Evolutionary conservation across 2,888 invertebrate species (phyloP), one percentile per base, ranked within the genome.

Genomic region (Tachina fera): DNA sequence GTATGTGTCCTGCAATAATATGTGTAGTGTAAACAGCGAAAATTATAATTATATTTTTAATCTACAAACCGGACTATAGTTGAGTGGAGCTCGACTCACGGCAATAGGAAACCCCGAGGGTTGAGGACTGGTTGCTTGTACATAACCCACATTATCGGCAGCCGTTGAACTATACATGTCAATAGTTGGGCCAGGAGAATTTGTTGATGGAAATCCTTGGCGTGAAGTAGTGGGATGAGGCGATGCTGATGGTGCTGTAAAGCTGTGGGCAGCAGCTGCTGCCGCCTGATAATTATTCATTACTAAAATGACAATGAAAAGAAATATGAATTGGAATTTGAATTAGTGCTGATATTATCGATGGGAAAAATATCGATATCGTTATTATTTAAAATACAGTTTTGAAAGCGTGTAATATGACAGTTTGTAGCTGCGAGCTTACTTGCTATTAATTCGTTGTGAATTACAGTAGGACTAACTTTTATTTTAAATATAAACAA

Each of bases 101-200:
- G 97, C 97, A 93, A 98, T 97, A 92, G 98, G 97, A 94, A 98
- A 98, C 91, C 97, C 97, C 92, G 98, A 97, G 90, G 98, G 98
- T 94, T 98, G 98, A 91, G 98, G 98, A 94, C 98, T 98, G 90
- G 98, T 97, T 90, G 98, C 98, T 94, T 98, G 98, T 92, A 98
- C 98, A 94, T 98, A 98, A 92, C 98, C 97, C 89, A 97, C 96
- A 92, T 96, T 97, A 92, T 97, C 97, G 88, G 95, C 96, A 88
- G 94, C 95, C 90, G 96, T 97, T 91, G 97, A 96, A 93, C 96
- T 97, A 94, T 98, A 98, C 94, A 98, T 97, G 93, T 98, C 98
- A 91, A 98, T 97, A 91, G 96, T 95, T 90, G 98, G 96, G 89
- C 98, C 96, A 83, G 98, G 98, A 91, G 98, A 98, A 94, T 97